phyloP scores from a whole-genome alignment of 1,140 invertebrate genomes.

The Cydia fagiglandana region DNA sequence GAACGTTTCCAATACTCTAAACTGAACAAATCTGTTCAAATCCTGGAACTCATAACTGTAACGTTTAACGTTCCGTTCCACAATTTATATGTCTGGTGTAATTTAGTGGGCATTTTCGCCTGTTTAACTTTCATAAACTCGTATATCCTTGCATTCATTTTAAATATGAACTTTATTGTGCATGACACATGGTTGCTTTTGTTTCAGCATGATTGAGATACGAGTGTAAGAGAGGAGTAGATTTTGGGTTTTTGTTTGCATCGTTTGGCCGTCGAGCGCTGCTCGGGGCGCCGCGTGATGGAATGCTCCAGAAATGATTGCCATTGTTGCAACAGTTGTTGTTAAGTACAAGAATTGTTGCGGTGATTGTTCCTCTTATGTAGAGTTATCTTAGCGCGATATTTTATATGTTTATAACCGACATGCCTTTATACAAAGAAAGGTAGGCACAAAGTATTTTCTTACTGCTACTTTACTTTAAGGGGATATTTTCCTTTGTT shows the following conservation, averaged over 20 bases:
- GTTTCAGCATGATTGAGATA: not conserved
- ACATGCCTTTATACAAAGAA: not conserved
- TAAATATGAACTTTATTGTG: not conserved
- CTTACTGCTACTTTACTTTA: too few species aligned
- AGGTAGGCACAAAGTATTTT: too few species aligned
- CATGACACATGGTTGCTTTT: not conserved
- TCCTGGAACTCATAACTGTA: conserved; percentile 19
- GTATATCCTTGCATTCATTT: not conserved
- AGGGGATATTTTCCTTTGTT: too few species aligned
- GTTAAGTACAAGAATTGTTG: conserved; percentile 36
- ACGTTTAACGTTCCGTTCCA: conserved; percentile 19
- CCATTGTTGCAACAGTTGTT: conserved; percentile 49
- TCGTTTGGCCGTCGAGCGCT: conserved; percentile 45
- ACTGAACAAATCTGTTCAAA: conserved; percentile 5
- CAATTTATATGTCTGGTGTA: conserved; percentile 23
- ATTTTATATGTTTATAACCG: not conserved
- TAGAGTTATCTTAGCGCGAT: conserved; percentile 32
- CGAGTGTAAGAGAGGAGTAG: not conserved
- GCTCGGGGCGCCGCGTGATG: conserved; percentile 49
- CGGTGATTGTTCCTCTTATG: conserved; percentile 42
- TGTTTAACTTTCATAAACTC: conserved; percentile 2
- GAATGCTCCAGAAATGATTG: conserved; percentile 50
- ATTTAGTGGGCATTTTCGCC: conserved; percentile 22
- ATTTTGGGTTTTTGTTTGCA: conserved; percentile 46
- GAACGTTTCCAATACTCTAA: conserved; percentile 6